Base-by-base conservation (phyloP, 53 echinoderm and acorn worm species). In the Paracentrotus lividus region DNA sequence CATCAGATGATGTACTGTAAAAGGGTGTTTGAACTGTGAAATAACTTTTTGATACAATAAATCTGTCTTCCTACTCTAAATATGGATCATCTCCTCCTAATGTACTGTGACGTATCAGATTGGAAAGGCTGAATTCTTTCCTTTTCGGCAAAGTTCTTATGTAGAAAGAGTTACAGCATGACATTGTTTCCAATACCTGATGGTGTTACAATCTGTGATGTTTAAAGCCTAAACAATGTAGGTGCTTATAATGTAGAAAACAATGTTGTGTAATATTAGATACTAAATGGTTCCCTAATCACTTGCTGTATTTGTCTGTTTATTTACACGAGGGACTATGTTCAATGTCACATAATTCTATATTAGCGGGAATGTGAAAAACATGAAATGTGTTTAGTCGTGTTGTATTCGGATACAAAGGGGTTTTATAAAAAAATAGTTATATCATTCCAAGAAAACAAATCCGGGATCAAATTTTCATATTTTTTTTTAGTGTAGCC, bases 1-100 rank as follows among this genome's bases (percentile, higher is more conserved):
- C n/a, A n/a, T n/a, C n/a, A n/a, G n/a, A n/a, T n/a, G n/a, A n/a
- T n/a, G n/a, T n/a, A n/a, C n/a, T n/a, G n/a, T n/a, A n/a, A n/a
- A n/a, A n/a, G n/a, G n/a, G n/a, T n/a, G n/a, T n/a, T n/a, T 45
- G 26, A 47, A 1, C 47, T 81, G 47, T 47, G 26, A 81, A 81
- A 81, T 45, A 47, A n/a, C 81, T 47, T 81, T 77, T 81, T 81
- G 81, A 81, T 81, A 81, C 47, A 9, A 81, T 45, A n/a, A 45
- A 81, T 81, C 44, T 81, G 81, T 81, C 81, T 81, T 81, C 81
- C 81, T 45, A 13, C 36, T 34, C 18, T 76, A 26, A 9, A 44
- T 4, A 9, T 81, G 26, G 12, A n/a, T 47, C 44, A 26, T 49
- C 33, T 45, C 76, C 81, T 81, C 27, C 47, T 7, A 81, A 81